Conservation (phyloP, 1,140 invertebrate species). For the Luehdorfia chinensis region DNA sequence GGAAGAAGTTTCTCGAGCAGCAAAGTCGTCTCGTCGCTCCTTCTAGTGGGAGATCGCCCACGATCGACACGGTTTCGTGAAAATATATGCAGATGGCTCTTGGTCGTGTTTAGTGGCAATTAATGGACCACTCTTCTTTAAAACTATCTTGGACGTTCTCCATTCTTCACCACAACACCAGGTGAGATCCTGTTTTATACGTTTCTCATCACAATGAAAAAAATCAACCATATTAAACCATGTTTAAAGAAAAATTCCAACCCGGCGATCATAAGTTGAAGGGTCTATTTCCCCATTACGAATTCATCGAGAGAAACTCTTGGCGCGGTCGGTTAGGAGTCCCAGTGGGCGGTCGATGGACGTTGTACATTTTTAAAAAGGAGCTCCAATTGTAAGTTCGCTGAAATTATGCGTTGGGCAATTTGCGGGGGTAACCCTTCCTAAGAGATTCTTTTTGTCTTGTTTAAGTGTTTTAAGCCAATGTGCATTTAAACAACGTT, state of each 20-base stretch:
- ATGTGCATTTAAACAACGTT: no score
- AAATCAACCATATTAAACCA: slow-evolving; percentile 9
- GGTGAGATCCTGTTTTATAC: no score
- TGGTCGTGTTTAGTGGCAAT: neutral
- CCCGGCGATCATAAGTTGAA: slow-evolving; percentile 39
- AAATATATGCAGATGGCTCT: neutral
- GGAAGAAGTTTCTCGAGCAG: no score
- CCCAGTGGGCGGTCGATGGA: neutral
- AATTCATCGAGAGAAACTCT: slow-evolving; percentile 59
- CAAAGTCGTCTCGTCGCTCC: no score
- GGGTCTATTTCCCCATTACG: slow-evolving; percentile 55
- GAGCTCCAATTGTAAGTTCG: neutral
- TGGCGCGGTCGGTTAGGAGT: slow-evolving; percentile 32
- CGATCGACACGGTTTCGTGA: no score
- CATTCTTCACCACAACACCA: no score
- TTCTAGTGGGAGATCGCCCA: no score
- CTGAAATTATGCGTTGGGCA: neutral
- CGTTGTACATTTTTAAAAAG: slow-evolving; percentile 6
- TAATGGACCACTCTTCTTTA: neutral
- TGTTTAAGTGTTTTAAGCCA: no score
- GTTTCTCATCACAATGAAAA: no score
- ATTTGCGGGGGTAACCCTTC: no score
- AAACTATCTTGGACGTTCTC: neutral
- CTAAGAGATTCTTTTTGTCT: no score
- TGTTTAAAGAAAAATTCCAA: slow-evolving; percentile 35